Evolutionary conservation across 2,888 invertebrate genomes (phyloP).

Genomic region (Eumerus sabulonum): DNA sequence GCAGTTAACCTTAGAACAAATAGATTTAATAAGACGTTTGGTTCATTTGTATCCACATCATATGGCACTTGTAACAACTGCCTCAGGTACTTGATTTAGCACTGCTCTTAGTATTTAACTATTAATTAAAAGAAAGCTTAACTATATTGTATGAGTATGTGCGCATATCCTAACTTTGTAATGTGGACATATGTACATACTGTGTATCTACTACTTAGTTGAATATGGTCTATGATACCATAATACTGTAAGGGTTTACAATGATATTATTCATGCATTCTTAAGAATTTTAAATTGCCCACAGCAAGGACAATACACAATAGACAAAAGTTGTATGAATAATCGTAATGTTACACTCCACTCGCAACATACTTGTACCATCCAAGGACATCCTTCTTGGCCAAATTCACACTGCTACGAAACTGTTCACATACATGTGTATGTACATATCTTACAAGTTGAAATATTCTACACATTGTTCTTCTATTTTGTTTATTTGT

Average conservation of each 20-base stretch:
- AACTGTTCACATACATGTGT: conserved; percentile 52
- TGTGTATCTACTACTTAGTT: conserved; percentile 14
- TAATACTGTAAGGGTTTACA: conserved; percentile 50
- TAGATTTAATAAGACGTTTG: conserved; percentile 90
- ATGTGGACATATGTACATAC: neutral
- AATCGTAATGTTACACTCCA: conserved; percentile 51
- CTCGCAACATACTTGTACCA: conserved; percentile 45
- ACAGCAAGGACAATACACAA: conserved; percentile 48
- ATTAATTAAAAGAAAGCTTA: too few species aligned
- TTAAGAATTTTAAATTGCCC: conserved; percentile 55
- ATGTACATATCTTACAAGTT: conserved; percentile 21
- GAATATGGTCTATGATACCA: neutral
- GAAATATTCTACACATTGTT: conserved; percentile 41
- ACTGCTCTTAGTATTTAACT: conserved; percentile 23
- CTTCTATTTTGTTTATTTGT: neutral
- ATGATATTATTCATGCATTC: conserved; percentile 62
- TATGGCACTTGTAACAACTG: conserved; percentile 87
- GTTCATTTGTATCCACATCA: conserved; percentile 89
- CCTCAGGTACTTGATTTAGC: conserved; percentile 82
- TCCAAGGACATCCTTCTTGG: conserved; percentile 58
- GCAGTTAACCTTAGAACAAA: conserved; percentile 90
- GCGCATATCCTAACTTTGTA: neutral
- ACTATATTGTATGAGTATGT: neutral
- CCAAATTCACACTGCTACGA: conserved; percentile 46
- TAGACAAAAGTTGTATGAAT: conserved; percentile 23